These are phyloP conservation scores for Sanderia malayensis DNA, from an alignment of 30 jellyfish, hydroid and myxozoan genomes.

Conservation along the genomic window DNA sequence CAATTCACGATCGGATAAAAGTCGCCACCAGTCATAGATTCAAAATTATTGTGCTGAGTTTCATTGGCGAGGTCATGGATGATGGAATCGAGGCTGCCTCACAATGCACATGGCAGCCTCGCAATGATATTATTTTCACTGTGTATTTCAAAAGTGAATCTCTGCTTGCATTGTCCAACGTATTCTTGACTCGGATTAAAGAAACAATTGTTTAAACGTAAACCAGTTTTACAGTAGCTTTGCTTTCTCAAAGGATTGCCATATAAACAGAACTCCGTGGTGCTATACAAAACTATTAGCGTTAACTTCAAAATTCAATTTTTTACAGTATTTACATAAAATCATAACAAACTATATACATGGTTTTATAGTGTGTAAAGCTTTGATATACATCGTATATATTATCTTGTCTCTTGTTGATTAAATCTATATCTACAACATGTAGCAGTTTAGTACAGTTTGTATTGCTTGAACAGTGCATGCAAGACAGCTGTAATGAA, in stretches of 20 bases:
- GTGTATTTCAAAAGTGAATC: slow-evolving; percentile 68
- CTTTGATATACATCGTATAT: too few species aligned
- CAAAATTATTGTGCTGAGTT: slow-evolving; percentile 59
- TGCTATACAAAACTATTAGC: too few species aligned
- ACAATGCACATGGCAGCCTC: slow-evolving; percentile 87
- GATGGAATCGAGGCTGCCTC: slow-evolving; percentile 81
- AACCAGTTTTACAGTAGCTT: not conserved
- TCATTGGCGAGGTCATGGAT: slow-evolving; percentile 71
- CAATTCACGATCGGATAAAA: slow-evolving; percentile 69
- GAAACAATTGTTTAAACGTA: slow-evolving; percentile 50
- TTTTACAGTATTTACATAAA: too few species aligned
- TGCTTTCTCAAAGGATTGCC: too few species aligned
- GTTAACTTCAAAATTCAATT: too few species aligned
- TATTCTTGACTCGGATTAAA: slow-evolving; percentile 44
- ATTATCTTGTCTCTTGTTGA: too few species aligned
- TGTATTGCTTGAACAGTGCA: slow-evolving; percentile 34
- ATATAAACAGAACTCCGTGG: too few species aligned
- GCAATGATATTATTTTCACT: slow-evolving; percentile 58
- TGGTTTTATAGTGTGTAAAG: too few species aligned
- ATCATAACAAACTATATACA: too few species aligned
- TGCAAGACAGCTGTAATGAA: slow-evolving; percentile 42
- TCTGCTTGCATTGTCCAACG: slow-evolving; percentile 65
- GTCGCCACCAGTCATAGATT: slow-evolving; percentile 14
- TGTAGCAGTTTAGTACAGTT: slow-evolving; percentile 24
- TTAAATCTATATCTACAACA: too few species aligned